These are phyloP conservation scores for Crenichthys baileyi DNA, from an alignment of 2,797 vertebrate species.

Conservation along the genomic window DNA sequence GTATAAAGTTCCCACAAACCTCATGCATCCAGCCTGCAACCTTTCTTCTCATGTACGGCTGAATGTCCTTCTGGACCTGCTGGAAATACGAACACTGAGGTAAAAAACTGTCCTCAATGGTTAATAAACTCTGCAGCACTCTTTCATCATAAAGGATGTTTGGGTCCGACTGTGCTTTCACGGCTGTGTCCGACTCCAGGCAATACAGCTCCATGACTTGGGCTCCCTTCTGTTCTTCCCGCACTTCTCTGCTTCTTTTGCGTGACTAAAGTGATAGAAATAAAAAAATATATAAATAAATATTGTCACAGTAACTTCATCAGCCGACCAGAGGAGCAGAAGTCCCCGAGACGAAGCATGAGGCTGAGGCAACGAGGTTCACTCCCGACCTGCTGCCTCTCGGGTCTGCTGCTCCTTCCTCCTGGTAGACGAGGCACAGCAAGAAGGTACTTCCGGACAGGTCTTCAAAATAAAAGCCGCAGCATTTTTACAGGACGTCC, in stretches of 20 bases:
- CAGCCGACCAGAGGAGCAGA: conserved; percentile 62
- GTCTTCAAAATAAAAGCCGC: conserved; percentile 13
- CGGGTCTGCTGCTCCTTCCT: conserved; percentile 59
- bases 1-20: conserved; percentile 82
- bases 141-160: conserved; percentile 89
- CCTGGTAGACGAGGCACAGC: conserved; percentile 9
- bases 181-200: conserved; percentile 85
- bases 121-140: conserved; percentile 91
- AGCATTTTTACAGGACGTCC: not conserved
- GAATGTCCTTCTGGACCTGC: conserved; percentile 92
- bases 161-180: conserved; percentile 88
- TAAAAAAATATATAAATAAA: conserved; percentile 52
- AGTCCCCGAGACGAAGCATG: conserved; percentile 76
- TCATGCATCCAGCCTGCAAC: conserved; percentile 97
- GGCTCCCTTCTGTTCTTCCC: conserved; percentile 39
- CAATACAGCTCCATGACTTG: conserved; percentile 82
- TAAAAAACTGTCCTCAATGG: conserved; percentile 91
- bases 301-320: conserved; percentile 55
- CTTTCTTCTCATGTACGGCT: conserved; percentile 94
- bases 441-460: conserved; percentile 16
- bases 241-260: conserved; percentile 14
- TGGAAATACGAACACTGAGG: conserved; percentile 93
- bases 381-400: conserved; percentile 75
- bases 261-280: conserved; percentile 31
- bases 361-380: conserved; percentile 69